These are phyloP conservation scores for Calidris pygmaea DNA, from an alignment of 2,113 vertebrate species.

Conservation along the genomic window DNA sequence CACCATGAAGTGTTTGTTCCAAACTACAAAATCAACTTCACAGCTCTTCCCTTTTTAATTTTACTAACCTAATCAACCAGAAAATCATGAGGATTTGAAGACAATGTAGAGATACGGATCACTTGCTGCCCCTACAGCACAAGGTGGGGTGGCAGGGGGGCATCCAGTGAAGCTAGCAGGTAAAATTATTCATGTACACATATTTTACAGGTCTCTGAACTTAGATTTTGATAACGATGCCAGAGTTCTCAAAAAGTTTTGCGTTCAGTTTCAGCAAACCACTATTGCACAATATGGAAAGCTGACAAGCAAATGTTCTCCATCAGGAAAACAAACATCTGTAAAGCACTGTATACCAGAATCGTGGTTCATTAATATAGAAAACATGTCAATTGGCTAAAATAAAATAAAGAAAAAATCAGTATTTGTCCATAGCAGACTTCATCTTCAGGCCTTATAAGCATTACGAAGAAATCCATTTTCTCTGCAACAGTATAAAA, in stretches of 20 bases:
- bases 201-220: background rate
- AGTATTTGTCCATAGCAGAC: background rate
- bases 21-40: background rate
- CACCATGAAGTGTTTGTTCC: background rate
- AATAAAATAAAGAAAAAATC: background rate
- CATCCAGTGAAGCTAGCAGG: background rate
- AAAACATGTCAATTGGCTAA: background rate
- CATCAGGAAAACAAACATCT: background rate
- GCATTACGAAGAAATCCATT: background rate
- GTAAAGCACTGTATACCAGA: background rate
- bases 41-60: background rate
- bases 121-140: background rate
- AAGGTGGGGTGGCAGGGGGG: rapidly evolving
- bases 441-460: background rate
- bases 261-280: background rate
- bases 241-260: background rate
- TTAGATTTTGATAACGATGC: background rate
- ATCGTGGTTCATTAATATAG: background rate
- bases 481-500: background rate
- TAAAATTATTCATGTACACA: background rate
- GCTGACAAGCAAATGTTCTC: background rate
- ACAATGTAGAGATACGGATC: background rate
- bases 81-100: background rate
- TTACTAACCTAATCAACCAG: background rate
- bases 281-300: background rate